phyloP scores from a whole-genome alignment of 1,140 invertebrate genomes.

The Asbolus verrucosus region DNA sequence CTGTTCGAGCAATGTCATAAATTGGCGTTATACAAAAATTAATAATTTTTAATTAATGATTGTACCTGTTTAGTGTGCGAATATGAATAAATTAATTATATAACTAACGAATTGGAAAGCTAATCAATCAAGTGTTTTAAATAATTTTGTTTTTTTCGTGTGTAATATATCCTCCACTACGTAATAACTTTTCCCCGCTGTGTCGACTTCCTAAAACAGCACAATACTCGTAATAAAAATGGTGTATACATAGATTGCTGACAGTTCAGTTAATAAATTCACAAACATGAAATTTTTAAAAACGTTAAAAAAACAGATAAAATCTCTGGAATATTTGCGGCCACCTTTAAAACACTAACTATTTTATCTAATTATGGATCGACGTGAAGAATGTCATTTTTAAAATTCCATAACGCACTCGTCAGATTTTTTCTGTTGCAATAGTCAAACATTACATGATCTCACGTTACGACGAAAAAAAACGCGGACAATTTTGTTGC shows the following conservation, averaged over 20 bases:
- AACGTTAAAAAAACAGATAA: neutral
- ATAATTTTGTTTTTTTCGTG: conserved; percentile 21
- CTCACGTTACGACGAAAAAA: no score
- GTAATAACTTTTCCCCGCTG: conserved; percentile 27
- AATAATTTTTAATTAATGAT: conserved; percentile 29
- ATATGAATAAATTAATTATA: conserved; percentile 34
- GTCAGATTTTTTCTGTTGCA: no score
- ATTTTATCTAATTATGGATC: neutral
- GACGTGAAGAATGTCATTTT: neutral
- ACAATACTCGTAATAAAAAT: neutral
- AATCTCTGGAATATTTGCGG: neutral
- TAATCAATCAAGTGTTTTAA: conserved; percentile 26
- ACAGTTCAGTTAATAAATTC: no score
- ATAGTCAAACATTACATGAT: no score
- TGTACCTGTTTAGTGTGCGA: conserved; percentile 6
- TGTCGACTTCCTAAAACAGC: neutral
- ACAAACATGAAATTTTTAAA: no score
- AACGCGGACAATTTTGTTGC: neutral
- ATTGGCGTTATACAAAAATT: conserved; percentile 16
- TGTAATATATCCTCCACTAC: no score
- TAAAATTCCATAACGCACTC: conserved; percentile 9
- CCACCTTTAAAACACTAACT: neutral
- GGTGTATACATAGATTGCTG: neutral
- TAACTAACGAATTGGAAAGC: conserved; percentile 24
- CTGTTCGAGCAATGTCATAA: conserved; percentile 10